Percentiles rank a stretch among this genome's conserved stretches.
These are phyloP conservation scores for Cnemophilus loriae DNA, from an alignment of 2,113 vertebrate species.

Conservation along the genomic window DNA sequence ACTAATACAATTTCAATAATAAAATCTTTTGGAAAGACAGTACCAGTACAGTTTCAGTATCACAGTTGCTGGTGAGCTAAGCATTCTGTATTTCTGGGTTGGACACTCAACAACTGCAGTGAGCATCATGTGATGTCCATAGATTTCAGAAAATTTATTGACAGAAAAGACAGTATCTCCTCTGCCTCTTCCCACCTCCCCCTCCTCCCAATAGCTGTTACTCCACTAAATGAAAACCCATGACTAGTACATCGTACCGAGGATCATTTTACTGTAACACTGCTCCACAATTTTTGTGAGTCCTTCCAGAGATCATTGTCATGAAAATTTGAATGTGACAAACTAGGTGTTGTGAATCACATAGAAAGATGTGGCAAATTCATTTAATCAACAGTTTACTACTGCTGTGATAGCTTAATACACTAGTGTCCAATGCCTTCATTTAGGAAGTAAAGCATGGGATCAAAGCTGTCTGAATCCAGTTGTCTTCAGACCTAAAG, in stretches of 20 bases:
- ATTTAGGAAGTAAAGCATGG: neutral
- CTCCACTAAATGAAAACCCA: neutral
- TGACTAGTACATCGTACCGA: neutral
- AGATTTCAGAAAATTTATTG: neutral
- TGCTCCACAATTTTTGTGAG: neutral
- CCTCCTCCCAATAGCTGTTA: neutral
- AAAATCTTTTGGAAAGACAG: neutral
- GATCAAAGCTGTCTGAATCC: neutral
- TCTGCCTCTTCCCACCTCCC: too few relatives aligned
- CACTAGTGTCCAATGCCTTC: neutral
- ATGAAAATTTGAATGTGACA: neutral
- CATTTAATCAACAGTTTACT: neutral
- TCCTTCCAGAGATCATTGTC: neutral
- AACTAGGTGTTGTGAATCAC: neutral
- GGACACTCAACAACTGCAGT: neutral
- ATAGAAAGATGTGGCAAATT: neutral
- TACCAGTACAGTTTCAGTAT: neutral
- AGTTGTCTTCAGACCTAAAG: neutral
- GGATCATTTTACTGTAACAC: neutral
- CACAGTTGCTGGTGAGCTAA: neutral
- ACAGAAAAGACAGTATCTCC: neutral
- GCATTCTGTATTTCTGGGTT: neutral
- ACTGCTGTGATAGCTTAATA: neutral
- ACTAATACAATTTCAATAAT: neutral
- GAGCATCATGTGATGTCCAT: neutral